Evolutionary conservation across 2,113 vertebrate species (phyloP), one percentile per base, ranked within the genome.

Genomic region (Tragelaphus buxtoni): DNA sequence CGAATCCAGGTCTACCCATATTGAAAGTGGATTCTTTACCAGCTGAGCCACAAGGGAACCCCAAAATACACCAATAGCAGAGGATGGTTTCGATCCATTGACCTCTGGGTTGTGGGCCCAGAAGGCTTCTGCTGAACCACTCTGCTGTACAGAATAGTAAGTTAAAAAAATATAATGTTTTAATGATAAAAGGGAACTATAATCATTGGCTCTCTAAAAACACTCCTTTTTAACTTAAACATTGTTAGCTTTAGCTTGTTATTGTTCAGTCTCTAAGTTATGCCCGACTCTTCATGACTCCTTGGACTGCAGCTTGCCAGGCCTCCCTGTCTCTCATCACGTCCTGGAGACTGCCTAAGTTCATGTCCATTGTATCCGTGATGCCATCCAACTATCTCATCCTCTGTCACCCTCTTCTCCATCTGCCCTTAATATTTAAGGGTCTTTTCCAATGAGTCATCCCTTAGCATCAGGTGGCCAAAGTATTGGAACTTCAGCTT

Each of bases 391-490:
- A 63, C 7, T n/a, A 9, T 63, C 32, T 63, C 32, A 63, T 18
- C 14, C 30, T 63, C 32, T 63, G 61, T n/a, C 61, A 63, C 61
- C 30, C 30, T 63, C 61, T 63, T 63, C 16, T 63, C 61, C 61
- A n/a, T 63, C 30, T 63, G 32, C 17, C 61, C 61, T 63, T 16
- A 63, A 18, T 63, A 63, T 63, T 17, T 63, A 32, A n/a, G 30
- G 32, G 7, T 63, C 7, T 63, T n/a, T 63, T n/a, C 61, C 14
- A n/a, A 9, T 63, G 61, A 63, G 30, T n/a, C 30, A 17, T 8
- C 61, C 9, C 60, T 65, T 17, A 0, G 0, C 61, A n/a, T 65
- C 61, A n/a, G 32, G 7, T n/a, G 61, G 32, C 7, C 32, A n/a
- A 65, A 17, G 30, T n/a, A 65, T 9, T 65, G 32, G 32, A n/a